Conservation (phyloP, 2,888 invertebrate genomes). For the Sphaerolaimus hirsutus region DNA sequence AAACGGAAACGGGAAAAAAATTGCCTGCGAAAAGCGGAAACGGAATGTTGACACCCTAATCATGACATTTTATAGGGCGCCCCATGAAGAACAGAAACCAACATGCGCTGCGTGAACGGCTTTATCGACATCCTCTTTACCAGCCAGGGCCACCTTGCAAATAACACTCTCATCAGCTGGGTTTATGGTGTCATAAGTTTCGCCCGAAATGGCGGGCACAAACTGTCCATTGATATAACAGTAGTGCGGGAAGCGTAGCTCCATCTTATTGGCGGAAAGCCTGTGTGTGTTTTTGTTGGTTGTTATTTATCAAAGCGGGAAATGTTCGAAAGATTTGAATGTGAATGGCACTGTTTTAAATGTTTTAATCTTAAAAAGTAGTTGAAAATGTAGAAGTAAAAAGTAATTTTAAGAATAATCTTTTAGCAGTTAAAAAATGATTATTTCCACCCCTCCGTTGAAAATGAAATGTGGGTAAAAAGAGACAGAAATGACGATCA, state of each 20-base stretch:
- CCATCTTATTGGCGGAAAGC: constrained; percentile 54
- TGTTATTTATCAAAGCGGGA: not conserved
- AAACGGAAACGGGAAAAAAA: no score
- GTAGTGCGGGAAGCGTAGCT: constrained; percentile 61
- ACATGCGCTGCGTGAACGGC: constrained; percentile 64
- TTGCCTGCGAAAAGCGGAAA: no score
- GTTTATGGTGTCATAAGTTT: constrained; percentile 43
- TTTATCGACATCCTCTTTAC: constrained; percentile 52
- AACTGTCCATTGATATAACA: constrained; percentile 74
- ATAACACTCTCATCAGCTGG: constrained; percentile 51
- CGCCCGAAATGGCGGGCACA: constrained; percentile 42
- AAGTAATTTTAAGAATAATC: no score
- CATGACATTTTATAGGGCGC: no score
- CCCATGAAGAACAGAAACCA: constrained; percentile 1
- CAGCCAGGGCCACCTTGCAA: constrained; percentile 40
- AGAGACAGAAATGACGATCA: no score
- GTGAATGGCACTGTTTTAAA: no score
- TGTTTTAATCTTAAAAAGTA: not conserved
- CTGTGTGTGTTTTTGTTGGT: constrained; percentile 28
- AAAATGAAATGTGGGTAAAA: no score
- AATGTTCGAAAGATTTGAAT: not conserved
- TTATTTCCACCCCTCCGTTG: no score
- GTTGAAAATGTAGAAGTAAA: no score
- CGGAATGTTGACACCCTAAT: no score
- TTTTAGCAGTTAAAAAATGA: no score